Conservation (phyloP, 2,113 vertebrate species). For the Sorex fumeus region DNA sequence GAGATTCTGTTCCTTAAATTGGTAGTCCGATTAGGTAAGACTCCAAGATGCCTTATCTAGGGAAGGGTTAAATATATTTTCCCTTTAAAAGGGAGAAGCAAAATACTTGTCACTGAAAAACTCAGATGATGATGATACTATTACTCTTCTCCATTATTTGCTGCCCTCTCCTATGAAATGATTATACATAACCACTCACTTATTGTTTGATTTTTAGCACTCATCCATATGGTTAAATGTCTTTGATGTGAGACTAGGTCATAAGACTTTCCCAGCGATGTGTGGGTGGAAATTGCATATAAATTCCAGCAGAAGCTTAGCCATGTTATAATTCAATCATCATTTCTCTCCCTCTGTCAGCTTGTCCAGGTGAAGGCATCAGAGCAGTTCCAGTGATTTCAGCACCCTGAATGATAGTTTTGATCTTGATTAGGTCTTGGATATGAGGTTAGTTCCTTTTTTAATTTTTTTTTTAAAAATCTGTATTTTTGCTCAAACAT, state of each 20-base stretch:
- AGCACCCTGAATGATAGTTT: background rate
- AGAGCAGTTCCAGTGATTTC: slow-evolving; percentile 13
- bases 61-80: slow-evolving; percentile 38
- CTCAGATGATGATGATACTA: background rate
- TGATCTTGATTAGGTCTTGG: slow-evolving; percentile 28
- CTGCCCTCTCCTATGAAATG: slow-evolving; percentile 4
- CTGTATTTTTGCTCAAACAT: slow-evolving; percentile 28
- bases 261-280: slow-evolving; percentile 29
- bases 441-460: background rate
- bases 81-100: background rate
- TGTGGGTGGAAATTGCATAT: background rate
- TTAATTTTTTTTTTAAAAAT: background rate
- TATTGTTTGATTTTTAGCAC: slow-evolving; percentile 41
- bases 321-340: background rate
- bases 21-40: slow-evolving; percentile 32
- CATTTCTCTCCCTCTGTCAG: background rate
- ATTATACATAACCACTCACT: slow-evolving; percentile 24
- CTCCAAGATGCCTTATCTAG: slow-evolving; percentile 19
- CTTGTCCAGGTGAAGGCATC: slow-evolving; percentile 24
- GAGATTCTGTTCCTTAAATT: background rate
- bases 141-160: background rate
- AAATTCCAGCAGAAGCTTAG: slow-evolving; percentile 9
- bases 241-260: slow-evolving; percentile 18
- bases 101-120: slow-evolving; percentile 20
- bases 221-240: background rate